Evolutionary conservation across 2,888 invertebrate genomes (phyloP), one percentile per base, ranked within the genome.

Genomic region (Papilio gigon): DNA sequence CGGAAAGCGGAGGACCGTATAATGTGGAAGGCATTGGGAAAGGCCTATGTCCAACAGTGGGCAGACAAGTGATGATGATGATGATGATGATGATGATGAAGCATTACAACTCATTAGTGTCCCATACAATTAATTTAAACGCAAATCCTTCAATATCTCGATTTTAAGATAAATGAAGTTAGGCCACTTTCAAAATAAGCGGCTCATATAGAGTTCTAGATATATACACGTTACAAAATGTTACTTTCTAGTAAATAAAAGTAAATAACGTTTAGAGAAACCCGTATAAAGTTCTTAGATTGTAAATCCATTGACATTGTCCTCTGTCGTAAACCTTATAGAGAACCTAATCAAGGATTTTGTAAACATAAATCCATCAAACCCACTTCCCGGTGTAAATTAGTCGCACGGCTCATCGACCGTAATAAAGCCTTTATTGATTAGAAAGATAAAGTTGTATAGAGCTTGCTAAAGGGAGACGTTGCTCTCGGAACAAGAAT

Each of bases 261-360:
- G 35, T 17, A 35, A 44, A 25, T 30, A 44, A 17, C n/a, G n/a
- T n/a, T 22, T 5, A 17, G 11, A 6, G 9, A n/a, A 27, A 50
- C 4, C 30, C 53, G 14, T 27, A 53, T 53, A 30, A n/a, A 53
- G 17, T 8, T 27, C 27, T 53, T n/a, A 53, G 14, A 53, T 30
- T 53, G 53, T 53, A 53, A 53, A 0, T 8, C 25, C 50, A 53
- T 53, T 53, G n/a, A n/a, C 53, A 30, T 30, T 58, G 30, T 58
- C 42, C 65, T 65, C 35, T 59, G 40, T 63, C 20, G 62, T n/a
- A 47, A 65, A 40, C 56, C 53, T 65, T 65, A 65, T 56, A 42
- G 27, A 20, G 30, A 58, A 9, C 58, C 14, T n/a, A 58, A 65
- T 65, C 65, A 65, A 65, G 65, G 65, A 30, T 42, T 65, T 56